Percentiles rank a stretch among this genome's conserved stretches.
Evolutionary conservation across 2,888 invertebrate genomes (phyloP).

Genomic region (Agonopterix alstromeriana): DNA sequence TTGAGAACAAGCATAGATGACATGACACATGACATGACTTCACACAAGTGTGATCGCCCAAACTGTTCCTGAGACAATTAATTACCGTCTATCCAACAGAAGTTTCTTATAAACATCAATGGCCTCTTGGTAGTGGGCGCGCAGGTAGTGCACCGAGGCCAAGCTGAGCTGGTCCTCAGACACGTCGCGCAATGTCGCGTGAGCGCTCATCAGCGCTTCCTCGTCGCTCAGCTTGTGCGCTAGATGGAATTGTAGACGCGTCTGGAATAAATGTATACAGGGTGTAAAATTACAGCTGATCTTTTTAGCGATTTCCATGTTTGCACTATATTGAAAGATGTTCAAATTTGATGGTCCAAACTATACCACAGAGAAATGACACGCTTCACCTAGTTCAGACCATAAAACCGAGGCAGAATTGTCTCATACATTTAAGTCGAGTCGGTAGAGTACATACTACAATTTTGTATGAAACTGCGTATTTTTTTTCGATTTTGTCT

Average conservation of each 20-base stretch:
- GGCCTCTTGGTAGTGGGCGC: slow-evolving; percentile 98
- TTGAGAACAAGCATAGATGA: no score
- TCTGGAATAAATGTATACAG: slow-evolving; percentile 54
- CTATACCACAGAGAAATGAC: no score
- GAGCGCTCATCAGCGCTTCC: slow-evolving; percentile 87
- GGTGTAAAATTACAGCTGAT: background rate
- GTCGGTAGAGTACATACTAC: no score
- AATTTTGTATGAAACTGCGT: no score
- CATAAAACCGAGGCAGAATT: no score
- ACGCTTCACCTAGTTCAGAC: no score
- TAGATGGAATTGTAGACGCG: slow-evolving; percentile 92
- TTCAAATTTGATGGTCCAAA: no score
- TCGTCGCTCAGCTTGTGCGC: slow-evolving; percentile 96
- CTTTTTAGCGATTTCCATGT: background rate
- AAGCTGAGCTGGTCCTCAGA: slow-evolving; percentile 96
- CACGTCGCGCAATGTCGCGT: slow-evolving; percentile 89
- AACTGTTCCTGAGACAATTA: background rate
- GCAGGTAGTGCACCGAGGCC: slow-evolving; percentile 96
- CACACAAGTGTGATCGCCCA: no score
- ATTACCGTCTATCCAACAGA: slow-evolving; percentile 91
- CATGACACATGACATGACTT: no score
- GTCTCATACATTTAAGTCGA: no score
- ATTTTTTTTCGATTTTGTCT: no score
- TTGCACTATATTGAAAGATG: background rate
- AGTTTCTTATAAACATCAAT: slow-evolving; percentile 98